phyloP scores from a whole-genome alignment of 2,113 vertebrate genomes.

The Sitta europaea region DNA sequence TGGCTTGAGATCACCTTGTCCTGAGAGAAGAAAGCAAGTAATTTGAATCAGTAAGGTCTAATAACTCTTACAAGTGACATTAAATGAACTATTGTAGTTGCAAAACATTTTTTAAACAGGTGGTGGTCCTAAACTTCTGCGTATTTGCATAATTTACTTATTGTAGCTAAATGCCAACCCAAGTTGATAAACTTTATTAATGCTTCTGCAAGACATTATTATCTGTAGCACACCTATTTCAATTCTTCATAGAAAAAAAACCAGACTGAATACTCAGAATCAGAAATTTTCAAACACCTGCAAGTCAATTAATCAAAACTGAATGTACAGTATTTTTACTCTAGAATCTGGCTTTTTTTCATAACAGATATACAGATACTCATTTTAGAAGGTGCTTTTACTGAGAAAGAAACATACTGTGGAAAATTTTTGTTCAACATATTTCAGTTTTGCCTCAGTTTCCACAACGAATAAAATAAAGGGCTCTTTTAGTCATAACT shows the following conservation, averaged over 20 bases:
- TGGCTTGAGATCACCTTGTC: neutral
- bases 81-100: neutral
- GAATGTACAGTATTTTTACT: neutral
- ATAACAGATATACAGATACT: neutral
- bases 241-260: neutral
- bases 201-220: neutral
- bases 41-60: neutral
- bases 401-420: neutral
- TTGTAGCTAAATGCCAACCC: rapidly evolving
- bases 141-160: neutral
- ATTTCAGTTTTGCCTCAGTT: neutral
- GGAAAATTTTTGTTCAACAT: neutral
- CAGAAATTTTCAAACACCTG: neutral
- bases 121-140: neutral
- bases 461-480: neutral
- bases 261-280: neutral
- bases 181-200: neutral
- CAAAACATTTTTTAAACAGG: neutral
- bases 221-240: neutral
- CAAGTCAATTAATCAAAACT: neutral
- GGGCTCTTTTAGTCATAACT: neutral
- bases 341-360: rapidly evolving
- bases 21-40: neutral
- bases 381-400: neutral
- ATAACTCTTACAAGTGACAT: neutral